Base-by-base conservation (phyloP, 1,140 invertebrate genomes). In the Trigoniulus corallinus region DNA sequence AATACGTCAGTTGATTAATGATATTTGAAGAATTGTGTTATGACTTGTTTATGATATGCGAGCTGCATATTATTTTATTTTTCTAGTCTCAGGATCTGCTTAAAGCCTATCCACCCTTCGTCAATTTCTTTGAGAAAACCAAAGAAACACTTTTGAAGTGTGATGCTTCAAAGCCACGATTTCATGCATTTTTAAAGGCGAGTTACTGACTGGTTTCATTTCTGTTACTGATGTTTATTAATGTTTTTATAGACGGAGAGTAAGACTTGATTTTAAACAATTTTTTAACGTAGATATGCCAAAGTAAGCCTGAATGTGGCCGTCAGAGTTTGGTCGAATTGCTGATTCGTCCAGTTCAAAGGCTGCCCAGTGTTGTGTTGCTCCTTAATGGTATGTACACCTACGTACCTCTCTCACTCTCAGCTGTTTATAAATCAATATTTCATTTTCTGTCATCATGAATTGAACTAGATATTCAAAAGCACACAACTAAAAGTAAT, bases 151-250 rank as follows among this genome's bases (percentile, higher is more conserved):
- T 98, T 57, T 70, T 79, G 53, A 77, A 83, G 61, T 95, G 88
- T 72, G 89, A 94, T 71, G 76, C 78, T 64, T 81, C 80, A 57
- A 93, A 94, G 65, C 88, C 89, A 22, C 75, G 88, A 64, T 98
- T 98, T 74, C 88, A 96, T 69, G 92, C 92, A 57, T 97, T 98
- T 69, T 74, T 98, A n/a, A 96, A 95, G 73, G 88, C 93, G 59
- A 84, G 84, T 58, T 84, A 88, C 15, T n/a, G n/a, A n/a, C n/a
- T n/a, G n/a, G n/a, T n/a, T n/a, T n/a, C n/a, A n/a, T n/a, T n/a
- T n/a, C n/a, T n/a, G n/a, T n/a, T n/a, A n/a, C n/a, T n/a, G 12
- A 39, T 13, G 37, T 7, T 44, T 44, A 7, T 44, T 20, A 21
- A 24, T 44, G 21, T 44, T 44, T 44, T 44, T 44, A 44, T 39